Conservation (phyloP, 2,113 vertebrate species). For the Silurus glanis region DNA sequence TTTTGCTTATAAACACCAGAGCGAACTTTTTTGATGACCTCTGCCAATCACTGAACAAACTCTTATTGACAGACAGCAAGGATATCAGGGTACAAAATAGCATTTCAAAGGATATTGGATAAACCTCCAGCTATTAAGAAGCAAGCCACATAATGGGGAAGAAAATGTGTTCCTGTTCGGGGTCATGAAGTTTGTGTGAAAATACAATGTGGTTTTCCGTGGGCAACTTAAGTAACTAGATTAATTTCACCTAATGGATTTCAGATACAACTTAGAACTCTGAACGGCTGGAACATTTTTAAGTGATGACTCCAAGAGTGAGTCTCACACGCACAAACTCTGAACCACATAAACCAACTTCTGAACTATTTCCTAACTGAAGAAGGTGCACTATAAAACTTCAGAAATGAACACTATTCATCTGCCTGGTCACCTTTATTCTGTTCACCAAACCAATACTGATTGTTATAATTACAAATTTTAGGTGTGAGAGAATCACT, state of each 20-base stretch:
- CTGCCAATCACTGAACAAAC: background rate
- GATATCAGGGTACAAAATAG: background rate
- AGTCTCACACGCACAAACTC: background rate
- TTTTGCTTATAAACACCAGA: background rate
- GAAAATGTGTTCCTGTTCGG: background rate
- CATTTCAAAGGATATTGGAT: too few relatives aligned
- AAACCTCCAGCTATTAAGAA: background rate
- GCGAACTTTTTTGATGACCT: background rate
- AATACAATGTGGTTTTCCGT: background rate
- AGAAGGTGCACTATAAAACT: background rate
- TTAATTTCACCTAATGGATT: background rate
- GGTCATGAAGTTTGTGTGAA: background rate
- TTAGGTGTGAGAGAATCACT: background rate
- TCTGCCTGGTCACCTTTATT: background rate
- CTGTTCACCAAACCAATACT: background rate
- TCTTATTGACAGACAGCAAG: background rate
- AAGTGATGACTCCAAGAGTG: background rate
- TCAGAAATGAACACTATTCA: background rate
- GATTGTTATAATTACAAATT: background rate
- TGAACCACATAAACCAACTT: background rate
- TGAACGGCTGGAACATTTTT: background rate
- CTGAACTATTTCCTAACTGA: background rate
- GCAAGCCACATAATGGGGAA: background rate
- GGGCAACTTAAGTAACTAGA: background rate
- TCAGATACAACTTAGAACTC: background rate